phyloP scores from a whole-genome alignment of 1,140 invertebrate genomes.

The Bombus pascuorum region DNA sequence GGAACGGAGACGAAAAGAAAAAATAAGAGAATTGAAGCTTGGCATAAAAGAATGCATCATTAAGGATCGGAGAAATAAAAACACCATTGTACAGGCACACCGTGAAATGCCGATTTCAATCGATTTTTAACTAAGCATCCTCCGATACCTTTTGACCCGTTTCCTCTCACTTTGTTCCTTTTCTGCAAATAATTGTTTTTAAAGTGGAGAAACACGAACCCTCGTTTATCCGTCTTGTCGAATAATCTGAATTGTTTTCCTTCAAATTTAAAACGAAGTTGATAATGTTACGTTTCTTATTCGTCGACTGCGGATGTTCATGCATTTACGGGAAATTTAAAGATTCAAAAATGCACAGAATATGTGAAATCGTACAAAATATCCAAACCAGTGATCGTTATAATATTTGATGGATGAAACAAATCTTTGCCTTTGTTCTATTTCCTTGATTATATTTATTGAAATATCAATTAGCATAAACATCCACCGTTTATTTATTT shows the following conservation, averaged over 20 bases:
- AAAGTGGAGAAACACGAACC: not conserved
- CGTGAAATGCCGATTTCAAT: constrained; percentile 20
- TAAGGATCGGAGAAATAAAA: constrained; percentile 47
- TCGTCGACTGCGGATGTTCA: not conserved
- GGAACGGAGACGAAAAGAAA: not conserved
- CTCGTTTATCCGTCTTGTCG: not conserved
- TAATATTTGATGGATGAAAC: not conserved
- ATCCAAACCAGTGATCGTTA: too few species aligned
- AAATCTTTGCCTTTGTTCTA: too few species aligned
- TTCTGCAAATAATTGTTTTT: not conserved
- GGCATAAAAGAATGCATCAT: constrained; percentile 44
- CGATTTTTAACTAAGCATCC: constrained; percentile 6
- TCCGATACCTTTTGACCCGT: constrained; percentile 9
- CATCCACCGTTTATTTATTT: not conserved
- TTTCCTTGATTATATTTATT: too few species aligned
- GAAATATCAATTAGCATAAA: not conserved
- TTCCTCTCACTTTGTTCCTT: not conserved
- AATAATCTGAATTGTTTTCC: not conserved
- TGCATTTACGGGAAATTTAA: not conserved
- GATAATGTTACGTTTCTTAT: not conserved
- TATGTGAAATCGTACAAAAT: not conserved
- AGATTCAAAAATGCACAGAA: not conserved
- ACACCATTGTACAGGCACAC: not conserved
- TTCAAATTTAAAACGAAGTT: not conserved
- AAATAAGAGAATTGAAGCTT: constrained; percentile 32